Conservation (phyloP, 2,113 vertebrate genomes). For the Cheilinus undulatus region DNA sequence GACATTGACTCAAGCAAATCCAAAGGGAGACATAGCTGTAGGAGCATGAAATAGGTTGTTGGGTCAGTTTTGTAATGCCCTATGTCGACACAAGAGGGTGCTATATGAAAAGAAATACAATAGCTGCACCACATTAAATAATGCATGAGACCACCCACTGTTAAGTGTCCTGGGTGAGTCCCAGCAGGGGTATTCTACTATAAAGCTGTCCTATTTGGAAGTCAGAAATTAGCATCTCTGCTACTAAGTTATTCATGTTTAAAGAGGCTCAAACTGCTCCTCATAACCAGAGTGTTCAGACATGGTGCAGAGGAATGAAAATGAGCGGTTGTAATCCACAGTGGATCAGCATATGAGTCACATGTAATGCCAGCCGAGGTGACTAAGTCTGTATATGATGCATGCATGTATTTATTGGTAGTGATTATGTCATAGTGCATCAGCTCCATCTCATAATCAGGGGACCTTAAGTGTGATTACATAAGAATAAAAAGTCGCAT, state of each 20-base stretch:
- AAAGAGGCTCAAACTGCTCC: background rate
- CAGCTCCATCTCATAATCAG: background rate
- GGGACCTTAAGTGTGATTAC: slow-evolving; percentile 22
- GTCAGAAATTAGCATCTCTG: slow-evolving; percentile 33
- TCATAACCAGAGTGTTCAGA: background rate
- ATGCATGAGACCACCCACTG: slow-evolving; percentile 47
- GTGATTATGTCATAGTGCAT: slow-evolving; percentile 14
- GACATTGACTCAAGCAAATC: background rate
- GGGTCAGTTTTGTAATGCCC: slow-evolving; percentile 2
- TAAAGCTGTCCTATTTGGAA: slow-evolving; percentile 44
- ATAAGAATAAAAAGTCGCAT: slow-evolving; percentile 4
- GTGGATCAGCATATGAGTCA: background rate
- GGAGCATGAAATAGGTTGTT: background rate
- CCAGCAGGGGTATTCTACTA: slow-evolving; percentile 37
- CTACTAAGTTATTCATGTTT: slow-evolving; percentile 39
- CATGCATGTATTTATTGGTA: slow-evolving; percentile 13
- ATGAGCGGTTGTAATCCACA: background rate
- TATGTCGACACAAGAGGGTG: slow-evolving; percentile 54
- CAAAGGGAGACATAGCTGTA: background rate
- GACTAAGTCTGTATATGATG: background rate
- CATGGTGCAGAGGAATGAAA: background rate
- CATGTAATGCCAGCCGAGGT: slow-evolving; percentile 16
- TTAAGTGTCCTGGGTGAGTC: slow-evolving; percentile 39
- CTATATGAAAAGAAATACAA: slow-evolving; percentile 33
- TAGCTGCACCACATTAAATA: slow-evolving; percentile 6